Evolutionary conservation across 2,888 invertebrate genomes (phyloP).

Genomic region (Athalia circularis): DNA sequence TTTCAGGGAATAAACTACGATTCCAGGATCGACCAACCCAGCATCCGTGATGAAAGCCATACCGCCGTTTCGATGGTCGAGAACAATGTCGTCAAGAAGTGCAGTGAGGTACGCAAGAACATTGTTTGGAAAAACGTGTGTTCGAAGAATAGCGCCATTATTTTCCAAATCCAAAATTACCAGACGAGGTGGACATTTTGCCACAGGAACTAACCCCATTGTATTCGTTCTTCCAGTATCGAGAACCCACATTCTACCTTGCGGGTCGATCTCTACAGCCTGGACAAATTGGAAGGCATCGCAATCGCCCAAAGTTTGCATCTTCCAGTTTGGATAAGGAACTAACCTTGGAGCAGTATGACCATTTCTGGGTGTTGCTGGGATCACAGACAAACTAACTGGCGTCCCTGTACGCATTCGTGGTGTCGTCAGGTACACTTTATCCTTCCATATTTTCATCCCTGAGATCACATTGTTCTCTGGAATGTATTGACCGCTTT

Average conservation of each 20-base stretch:
- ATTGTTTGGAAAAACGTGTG: conserved; percentile 79
- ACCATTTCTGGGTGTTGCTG: conserved; percentile 70
- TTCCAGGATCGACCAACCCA: conserved; percentile 83
- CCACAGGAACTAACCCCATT: conserved; percentile 75
- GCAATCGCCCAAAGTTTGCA: conserved; percentile 82
- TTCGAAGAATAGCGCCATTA: conserved; percentile 75
- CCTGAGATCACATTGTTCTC: conserved; percentile 83
- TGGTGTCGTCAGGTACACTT: conserved; percentile 82
- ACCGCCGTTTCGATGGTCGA: conserved; percentile 81
- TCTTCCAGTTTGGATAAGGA: conserved; percentile 84
- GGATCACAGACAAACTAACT: conserved; percentile 80
- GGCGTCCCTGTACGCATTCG: conserved; percentile 84
- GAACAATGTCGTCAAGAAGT: conserved; percentile 83
- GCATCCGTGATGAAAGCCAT: conserved; percentile 86
- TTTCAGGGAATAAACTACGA: conserved; percentile 82
- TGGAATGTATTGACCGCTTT: conserved; percentile 79
- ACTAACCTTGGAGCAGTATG: conserved; percentile 78
- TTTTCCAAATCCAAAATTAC: conserved; percentile 81
- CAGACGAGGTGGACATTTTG: conserved; percentile 82
- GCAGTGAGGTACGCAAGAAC: conserved; percentile 78
- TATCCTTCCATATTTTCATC: conserved; percentile 81
- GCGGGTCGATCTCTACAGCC: conserved; percentile 83
- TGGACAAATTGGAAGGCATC: conserved; percentile 84
- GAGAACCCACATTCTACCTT: conserved; percentile 81
- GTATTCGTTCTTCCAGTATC: conserved; percentile 83